Percentiles rank a stretch among this genome's conserved stretches.
These are phyloP conservation scores for Trissolcus japonicus DNA, from an alignment of 2,888 invertebrate genomes.

Conservation along the genomic window DNA sequence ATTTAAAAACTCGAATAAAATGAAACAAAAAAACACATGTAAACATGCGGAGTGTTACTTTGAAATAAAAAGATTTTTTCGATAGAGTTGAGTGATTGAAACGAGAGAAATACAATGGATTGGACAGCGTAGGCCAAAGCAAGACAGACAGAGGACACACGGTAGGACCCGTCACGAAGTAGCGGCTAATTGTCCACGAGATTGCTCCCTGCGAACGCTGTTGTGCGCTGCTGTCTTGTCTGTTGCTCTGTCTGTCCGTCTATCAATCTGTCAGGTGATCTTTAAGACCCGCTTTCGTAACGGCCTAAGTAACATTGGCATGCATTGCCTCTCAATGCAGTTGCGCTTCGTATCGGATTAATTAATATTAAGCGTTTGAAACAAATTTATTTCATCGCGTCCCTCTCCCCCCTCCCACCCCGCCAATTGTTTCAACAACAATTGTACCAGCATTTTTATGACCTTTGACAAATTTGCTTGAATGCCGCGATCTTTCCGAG, in stretches of 20 bases:
- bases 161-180: conserved; percentile 74
- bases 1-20: no score
- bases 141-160: conserved; percentile 61
- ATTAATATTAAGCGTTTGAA: conserved; percentile 50
- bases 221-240: conserved; percentile 58
- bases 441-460: conserved; percentile 17
- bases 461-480: conserved; percentile 41
- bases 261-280: conserved; percentile 57
- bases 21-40: no score
- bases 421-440: conserved; percentile 27
- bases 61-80: conserved; percentile 1
- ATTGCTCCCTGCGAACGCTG: conserved; percentile 70
- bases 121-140: conserved; percentile 35
- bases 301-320: conserved; percentile 49
- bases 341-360: conserved; percentile 49
- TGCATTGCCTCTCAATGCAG: conserved; percentile 50
- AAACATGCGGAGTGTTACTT: no score
- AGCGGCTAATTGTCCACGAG: conserved; percentile 74
- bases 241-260: conserved; percentile 57
- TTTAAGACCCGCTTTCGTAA: conserved; percentile 53
- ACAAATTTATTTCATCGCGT: conserved; percentile 42
- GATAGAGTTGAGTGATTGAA: conserved; percentile 26
- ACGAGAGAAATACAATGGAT: conserved; percentile 25
- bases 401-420: conserved; percentile 3
- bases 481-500: conserved; percentile 18